Base-by-base conservation (phyloP, 1,140 invertebrate genomes). In the Physella acuta region DNA sequence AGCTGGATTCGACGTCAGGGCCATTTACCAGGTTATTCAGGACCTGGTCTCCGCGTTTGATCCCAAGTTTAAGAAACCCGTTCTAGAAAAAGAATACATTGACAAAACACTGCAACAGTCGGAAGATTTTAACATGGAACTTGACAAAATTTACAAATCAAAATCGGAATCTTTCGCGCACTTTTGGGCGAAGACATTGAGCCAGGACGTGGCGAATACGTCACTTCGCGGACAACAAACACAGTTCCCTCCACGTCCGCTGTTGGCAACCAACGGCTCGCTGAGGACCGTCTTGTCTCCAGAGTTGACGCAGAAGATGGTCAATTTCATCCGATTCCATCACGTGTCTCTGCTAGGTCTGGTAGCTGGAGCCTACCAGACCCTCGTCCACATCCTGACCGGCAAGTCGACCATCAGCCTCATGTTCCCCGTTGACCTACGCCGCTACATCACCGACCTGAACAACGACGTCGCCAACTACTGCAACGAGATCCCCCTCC, bases 401-500 rank as follows among this genome's bases (percentile, higher is more conserved):
- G 63, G 70, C 26, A 71, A 66, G 37, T 59, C 55, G 33, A 60
- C 56, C 2, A 44, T 71, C 3, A 56, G 49, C 28, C 53, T 71
- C 0, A 66, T 71, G 31, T 66, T 71, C 31, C 70, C 70, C 31
- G 44, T 71, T 28, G 63, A 71, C 33, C 62, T 71, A 20, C 63
- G 70, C 8, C 55, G 56, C 3, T 60, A 34, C 70, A 39, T 66
- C 36, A 26, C 56, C 1, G 55, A 71, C 28, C 37, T 67, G 36
- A 30, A 52, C 28, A 24, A 20, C 31, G 64, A 65, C 4, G 44
- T 71, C 14, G 70, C 60, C 37, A 71, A 60, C 56, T 71, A 44
- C 58, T 66, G 63, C 63, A 73, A 73, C 53, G 61, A 66, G 44
- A 65, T 73, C 33, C 67, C 71, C 17, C 55, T 70, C n/a, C 16